These are phyloP conservation scores for Epirrita christyi DNA, from an alignment of 2,888 invertebrate genomes.

Conservation along the genomic window DNA sequence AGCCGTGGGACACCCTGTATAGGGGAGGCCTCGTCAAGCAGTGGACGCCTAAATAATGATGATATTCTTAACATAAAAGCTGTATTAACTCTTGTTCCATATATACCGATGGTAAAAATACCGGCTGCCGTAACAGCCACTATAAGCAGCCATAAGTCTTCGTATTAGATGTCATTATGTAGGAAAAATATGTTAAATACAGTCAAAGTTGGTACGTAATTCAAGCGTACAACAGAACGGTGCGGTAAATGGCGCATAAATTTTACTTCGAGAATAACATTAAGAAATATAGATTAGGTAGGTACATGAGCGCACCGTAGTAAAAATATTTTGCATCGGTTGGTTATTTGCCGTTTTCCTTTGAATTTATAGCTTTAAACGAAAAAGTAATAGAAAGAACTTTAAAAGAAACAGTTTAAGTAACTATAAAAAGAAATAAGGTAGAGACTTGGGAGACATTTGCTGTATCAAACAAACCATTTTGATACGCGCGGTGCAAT, in stretches of 20 bases:
- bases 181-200: slow-evolving; percentile 57
- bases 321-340: slow-evolving; percentile 56
- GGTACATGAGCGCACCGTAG: slow-evolving; percentile 54
- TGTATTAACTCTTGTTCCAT: too few relatives aligned
- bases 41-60: too few relatives aligned
- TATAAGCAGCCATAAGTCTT: slow-evolving; percentile 15
- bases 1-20: too few relatives aligned
- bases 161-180: slow-evolving; percentile 42
- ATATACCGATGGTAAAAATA: too few relatives aligned
- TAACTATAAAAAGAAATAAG: too few relatives aligned
- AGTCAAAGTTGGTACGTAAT: slow-evolving; percentile 61
- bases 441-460: not conserved
- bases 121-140: not conserved
- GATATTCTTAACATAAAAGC: too few relatives aligned
- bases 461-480: slow-evolving; percentile 42
- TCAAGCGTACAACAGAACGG: slow-evolving; percentile 60
- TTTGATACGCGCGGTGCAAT: slow-evolving; percentile 56
- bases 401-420: not conserved
- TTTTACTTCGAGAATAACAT: slow-evolving; percentile 72
- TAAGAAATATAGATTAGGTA: slow-evolving; percentile 70
- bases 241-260: slow-evolving; percentile 75
- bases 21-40: too few relatives aligned
- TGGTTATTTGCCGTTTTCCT: slow-evolving; percentile 29
- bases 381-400: too few relatives aligned
- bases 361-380: slow-evolving; percentile 1